Percentiles rank a stretch among this genome's conserved stretches.
Conservation (phyloP, 2,888 invertebrate species). For the Nomada ferruginata region DNA sequence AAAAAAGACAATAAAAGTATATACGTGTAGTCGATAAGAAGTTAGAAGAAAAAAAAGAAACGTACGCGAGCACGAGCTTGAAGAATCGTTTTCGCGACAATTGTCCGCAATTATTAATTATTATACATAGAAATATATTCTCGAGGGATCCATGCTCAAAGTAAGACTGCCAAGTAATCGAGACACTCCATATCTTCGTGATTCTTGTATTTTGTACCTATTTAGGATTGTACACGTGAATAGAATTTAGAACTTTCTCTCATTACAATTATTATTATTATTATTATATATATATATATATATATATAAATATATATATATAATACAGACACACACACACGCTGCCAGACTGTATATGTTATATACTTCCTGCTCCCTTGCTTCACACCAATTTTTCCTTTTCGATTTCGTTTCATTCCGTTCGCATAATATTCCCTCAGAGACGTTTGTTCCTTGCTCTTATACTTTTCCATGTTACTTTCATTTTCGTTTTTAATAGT, state of each 20-base stretch:
- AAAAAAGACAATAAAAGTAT: conserved; percentile 27
- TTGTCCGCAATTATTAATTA: conserved; percentile 14
- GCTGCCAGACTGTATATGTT: background rate
- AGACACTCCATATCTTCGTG: conserved; percentile 62
- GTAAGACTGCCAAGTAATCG: conserved; percentile 76
- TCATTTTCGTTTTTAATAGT: background rate
- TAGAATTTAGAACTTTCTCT: conserved; percentile 42
- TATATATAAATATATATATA: background rate
- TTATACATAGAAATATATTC: conserved; percentile 15
- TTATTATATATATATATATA: background rate
- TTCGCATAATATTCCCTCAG: conserved; percentile 54
- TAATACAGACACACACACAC: background rate
- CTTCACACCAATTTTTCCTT: conserved; percentile 24
- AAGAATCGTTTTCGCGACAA: conserved; percentile 12
- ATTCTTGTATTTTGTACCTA: conserved; percentile 56
- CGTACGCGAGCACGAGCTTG: background rate
- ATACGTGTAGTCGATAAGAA: conserved; percentile 28
- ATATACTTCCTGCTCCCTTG: conserved; percentile 14
- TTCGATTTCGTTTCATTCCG: conserved; percentile 7
- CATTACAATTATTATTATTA: conserved; percentile 26
- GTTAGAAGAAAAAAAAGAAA: conserved; percentile 1
- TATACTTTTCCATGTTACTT: background rate
- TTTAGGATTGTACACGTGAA: conserved; percentile 50
- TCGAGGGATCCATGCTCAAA: conserved; percentile 74
- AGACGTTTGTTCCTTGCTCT: conserved; percentile 21